Base-by-base conservation (phyloP, 2,888 invertebrate genomes). In the Rhamphomyia laevipes region DNA sequence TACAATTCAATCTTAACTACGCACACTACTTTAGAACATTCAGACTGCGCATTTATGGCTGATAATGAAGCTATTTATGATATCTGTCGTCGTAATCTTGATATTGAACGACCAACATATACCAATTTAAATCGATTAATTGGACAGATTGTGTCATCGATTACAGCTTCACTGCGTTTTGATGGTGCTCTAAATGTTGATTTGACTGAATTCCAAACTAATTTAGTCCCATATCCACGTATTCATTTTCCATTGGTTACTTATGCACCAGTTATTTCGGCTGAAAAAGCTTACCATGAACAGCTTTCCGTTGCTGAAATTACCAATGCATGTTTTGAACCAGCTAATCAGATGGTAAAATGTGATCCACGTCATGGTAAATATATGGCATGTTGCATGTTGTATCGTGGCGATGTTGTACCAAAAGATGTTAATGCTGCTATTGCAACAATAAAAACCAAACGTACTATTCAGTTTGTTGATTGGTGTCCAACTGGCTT, bases 321-420 rank as follows among this genome's bases (percentile, higher is more conserved):
- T n/a, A n/a, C n/a, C n/a, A n/a, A n/a, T n/a, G n/a, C n/a, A n/a
- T n/a, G n/a, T n/a, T n/a, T n/a, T n/a, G n/a, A n/a, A n/a, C n/a
- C n/a, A n/a, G n/a, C n/a, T n/a, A n/a, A n/a, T n/a, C n/a, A n/a
- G n/a, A n/a, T n/a, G n/a, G n/a, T n/a, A n/a, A n/a, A n/a, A n/a
- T n/a, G n/a, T n/a, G n/a, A n/a, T n/a, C n/a, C n/a, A n/a, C n/a
- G n/a, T n/a, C n/a, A n/a, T n/a, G n/a, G n/a, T n/a, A n/a, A n/a
- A n/a, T 93, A 93, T 73, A 83, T 93, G 92, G 92, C 93, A n/a
- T 92, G 91, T 70, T 93, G 93, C 63, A 88, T 94, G 84, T 73
- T 94, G 63, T 94, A 92, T 77, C 66, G 92, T 63, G 92, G 92
- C 6, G 92, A 93, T 68, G 92, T 93, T 17, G 91, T 93, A 1